Conservation (phyloP, 2,888 invertebrate genomes). For the Trileptium ribeirensis region DNA sequence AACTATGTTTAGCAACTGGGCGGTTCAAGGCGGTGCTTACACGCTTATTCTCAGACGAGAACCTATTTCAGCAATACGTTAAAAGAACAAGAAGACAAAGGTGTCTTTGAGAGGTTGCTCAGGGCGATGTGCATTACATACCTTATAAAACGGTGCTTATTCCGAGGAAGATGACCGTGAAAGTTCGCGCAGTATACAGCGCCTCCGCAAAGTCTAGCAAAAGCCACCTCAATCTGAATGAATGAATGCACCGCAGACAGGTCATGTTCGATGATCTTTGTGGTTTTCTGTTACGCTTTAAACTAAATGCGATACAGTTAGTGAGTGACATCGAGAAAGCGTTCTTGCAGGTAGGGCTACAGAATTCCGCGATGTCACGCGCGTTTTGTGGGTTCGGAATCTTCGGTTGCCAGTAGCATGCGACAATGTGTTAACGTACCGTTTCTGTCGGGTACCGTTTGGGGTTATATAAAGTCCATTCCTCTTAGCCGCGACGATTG, state of each 20-base stretch:
- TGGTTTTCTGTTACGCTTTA: slow-evolving; percentile 24
- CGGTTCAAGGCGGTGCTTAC: not conserved
- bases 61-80: too few relatives aligned
- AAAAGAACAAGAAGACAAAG: slow-evolving; percentile 12
- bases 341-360: slow-evolving; percentile 23
- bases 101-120: slow-evolving; percentile 17
- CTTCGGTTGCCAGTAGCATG: not conserved
- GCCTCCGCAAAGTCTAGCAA: slow-evolving; percentile 22
- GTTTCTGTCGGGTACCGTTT: slow-evolving; percentile 31
- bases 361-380: slow-evolving; percentile 23
- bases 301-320: not conserved
- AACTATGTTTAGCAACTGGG: not conserved
- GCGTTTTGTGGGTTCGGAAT: slow-evolving; percentile 34
- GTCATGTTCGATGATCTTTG: slow-evolving; percentile 24
- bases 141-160: slow-evolving; percentile 31
- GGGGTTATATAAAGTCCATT: slow-evolving; percentile 28
- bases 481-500: slow-evolving; percentile 7
- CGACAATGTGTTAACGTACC: slow-evolving; percentile 25
- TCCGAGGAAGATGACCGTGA: slow-evolving; percentile 33
- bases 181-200: slow-evolving; percentile 40
- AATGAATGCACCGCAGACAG: slow-evolving; percentile 29
- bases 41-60: too few relatives aligned
- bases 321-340: slow-evolving; percentile 24
- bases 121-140: slow-evolving; percentile 27
- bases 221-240: slow-evolving; percentile 24